Evolutionary conservation across 53 echinoderm and acorn worm genomes (phyloP).

Genomic region (Patiria pectinifera): DNA sequence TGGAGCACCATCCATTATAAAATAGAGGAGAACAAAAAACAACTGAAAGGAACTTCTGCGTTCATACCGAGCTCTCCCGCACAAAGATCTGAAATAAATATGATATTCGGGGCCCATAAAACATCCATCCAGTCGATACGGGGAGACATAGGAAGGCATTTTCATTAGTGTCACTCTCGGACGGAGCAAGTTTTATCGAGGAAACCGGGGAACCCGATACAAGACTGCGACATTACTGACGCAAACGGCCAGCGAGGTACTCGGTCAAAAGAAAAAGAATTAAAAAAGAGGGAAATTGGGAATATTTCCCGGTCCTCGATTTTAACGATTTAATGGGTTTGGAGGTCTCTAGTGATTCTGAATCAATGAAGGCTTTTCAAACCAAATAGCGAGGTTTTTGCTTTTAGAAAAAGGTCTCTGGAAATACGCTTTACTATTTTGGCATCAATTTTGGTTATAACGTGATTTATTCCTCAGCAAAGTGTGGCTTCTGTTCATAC

Average conservation of each 20-base stretch:
- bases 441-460: neutral
- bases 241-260: conserved; percentile 4
- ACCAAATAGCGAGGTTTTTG: conserved; percentile 19
- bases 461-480: neutral
- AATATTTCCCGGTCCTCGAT: neutral
- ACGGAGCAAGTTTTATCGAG: conserved; percentile 5
- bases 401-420: conserved; percentile 32
- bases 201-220: conserved; percentile 21
- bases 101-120: conserved; percentile 54
- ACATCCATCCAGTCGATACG: conserved; percentile 32
- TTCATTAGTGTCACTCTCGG: conserved; percentile 60
- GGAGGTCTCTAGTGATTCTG: conserved; percentile 36
- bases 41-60: neutral
- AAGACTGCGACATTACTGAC: neutral
- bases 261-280: conserved; percentile 9
- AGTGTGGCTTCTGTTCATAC: neutral
- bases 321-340: conserved; percentile 53
- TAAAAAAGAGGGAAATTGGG: conserved; percentile 25
- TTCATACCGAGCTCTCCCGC: conserved; percentile 1
- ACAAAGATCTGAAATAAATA: conserved; percentile 50
- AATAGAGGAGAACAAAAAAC: neutral
- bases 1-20: conserved; percentile 31
- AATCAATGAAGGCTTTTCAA: conserved; percentile 3
- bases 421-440: neutral
- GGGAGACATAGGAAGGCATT: conserved; percentile 48